Evolutionary conservation across 2,113 vertebrate species (phyloP), one percentile per base, ranked within the genome.

Genomic region (Pygoscelis adeliae): DNA sequence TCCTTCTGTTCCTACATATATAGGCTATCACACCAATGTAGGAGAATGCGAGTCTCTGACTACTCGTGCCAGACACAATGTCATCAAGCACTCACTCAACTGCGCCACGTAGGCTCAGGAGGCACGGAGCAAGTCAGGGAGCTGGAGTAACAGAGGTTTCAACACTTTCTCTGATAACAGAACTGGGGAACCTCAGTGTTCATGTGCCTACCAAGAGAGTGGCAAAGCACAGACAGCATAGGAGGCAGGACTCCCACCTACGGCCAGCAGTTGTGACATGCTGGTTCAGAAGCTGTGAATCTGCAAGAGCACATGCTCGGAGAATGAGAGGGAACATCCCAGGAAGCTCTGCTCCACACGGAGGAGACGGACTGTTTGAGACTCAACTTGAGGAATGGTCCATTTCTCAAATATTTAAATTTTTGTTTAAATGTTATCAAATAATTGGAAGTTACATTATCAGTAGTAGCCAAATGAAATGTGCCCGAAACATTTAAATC

Each of bases 281-380:
- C n/a, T 36, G 27, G 13, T 19, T 56, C 55, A 49, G 76, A 69
- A 83, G 61, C 40, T 32, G 47, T 22, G 30, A 50, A 56, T 44
- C 18, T 71, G 40, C 36, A 34, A 52, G 14, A 58, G 10, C 22
- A 29, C 1, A 1, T 18, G 14, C 50, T 71, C 36, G 22, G 14
- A 32, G 38, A 58, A 49, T 5, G 40, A 30, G 11, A 30, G 7
- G 5, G 10, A 84, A 61, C 15, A 20, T 23, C 36, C 23, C 3
- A 1, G 38, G 52, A 90, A 74, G 17, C 18, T 46, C n/a, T 74
- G 40, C 30, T 63, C 49, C 15, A 21, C 3, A 0, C 0, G 0
- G 36, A 72, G 29, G 13, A 42, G n/a, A 47, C 13, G n/a, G 52
- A 53, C 34, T 32, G 19, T 22, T 46, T 27, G 38, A 88, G 55